phyloP scores from a whole-genome alignment of 2,797 vertebrate genomes.

The Cossypha niveicapilla region DNA sequence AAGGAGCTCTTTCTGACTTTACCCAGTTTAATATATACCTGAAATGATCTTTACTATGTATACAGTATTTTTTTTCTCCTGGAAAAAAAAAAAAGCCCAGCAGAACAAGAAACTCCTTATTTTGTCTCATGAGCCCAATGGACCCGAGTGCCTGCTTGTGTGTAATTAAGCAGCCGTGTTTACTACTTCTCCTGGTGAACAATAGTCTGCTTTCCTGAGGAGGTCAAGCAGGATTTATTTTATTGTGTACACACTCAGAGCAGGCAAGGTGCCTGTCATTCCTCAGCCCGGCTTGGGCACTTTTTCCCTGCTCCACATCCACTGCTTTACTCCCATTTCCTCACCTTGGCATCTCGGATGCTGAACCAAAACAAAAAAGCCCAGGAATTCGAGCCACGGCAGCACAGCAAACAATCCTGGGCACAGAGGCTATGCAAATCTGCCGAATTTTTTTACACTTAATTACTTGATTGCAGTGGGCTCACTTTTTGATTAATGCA shows the following conservation, averaged over 20 bases:
- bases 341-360: conserved; percentile 11
- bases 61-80: not conserved
- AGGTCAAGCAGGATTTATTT: conserved; percentile 75
- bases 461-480: conserved; percentile 75
- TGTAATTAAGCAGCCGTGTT: conserved; percentile 72
- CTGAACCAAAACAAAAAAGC: conserved; percentile 25
- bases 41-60: conserved; percentile 59
- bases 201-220: conserved; percentile 70
- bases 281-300: not conserved
- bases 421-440: conserved; percentile 60
- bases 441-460: conserved; percentile 48
- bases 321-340: not conserved
- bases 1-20: conserved; percentile 64
- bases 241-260: conserved; percentile 18
- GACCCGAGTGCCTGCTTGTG: conserved; percentile 45
- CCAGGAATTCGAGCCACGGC: not conserved
- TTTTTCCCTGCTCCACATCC: not conserved
- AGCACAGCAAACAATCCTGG: conserved; percentile 35
- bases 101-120: conserved; percentile 61
- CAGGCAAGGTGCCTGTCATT: conserved; percentile 36
- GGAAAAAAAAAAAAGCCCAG: not conserved
- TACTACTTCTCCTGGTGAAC: conserved; percentile 70
- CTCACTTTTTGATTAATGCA: conserved; percentile 78
- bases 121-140: conserved; percentile 23
- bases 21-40: conserved; percentile 57